Evolutionary conservation across 2,797 vertebrate genomes (phyloP), one percentile per base, ranked within the genome.

Genomic region (Florisuga fusca): DNA sequence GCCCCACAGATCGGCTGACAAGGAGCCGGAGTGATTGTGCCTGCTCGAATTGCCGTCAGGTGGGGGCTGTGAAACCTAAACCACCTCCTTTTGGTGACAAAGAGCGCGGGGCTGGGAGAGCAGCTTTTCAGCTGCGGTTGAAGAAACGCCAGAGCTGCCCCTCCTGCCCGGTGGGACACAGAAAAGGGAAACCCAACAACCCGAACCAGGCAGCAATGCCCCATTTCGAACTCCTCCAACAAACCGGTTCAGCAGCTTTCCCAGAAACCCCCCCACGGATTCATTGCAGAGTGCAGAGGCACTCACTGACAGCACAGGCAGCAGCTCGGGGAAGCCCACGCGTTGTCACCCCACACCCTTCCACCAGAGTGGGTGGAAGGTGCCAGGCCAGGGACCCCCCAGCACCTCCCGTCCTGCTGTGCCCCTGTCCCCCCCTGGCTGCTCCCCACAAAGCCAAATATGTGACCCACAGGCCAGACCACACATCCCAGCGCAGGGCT

Each of bases 1-100:
- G 71, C 87, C 88, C 55, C 72, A 3, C 14, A 0, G 46, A 41
- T 13, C 38, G 13, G 38, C 38, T 41, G 38, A 26, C n/a, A 3
- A 48, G 74, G 15, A 94, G 92, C 76, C 79, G 90, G 45, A 53
- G 69, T 72, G 89, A 9, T 29, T 36, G 23, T 3, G 20, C 69
- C 89, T 76, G 73, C 94, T 95, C 89, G 1, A 92, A 85, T 95
- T 95, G 68, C 93, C 29, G 0, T 68, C 81, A 31, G 72, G 31
- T 57, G 36, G 81, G 72, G 66, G 79, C 11, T 0, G 10, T 91
- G 95, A 96, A 94, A 93, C 73, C 58, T 53, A 89, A 94, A 62
- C 90, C 73, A 0, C 5, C 69, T 82, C 67, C 78, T 18, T 62
- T 31, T 6, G 82, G 78, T 78, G 89, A 5, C 22, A 9, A 73